A percentile compares a stretch with the other conserved stretches of the same genome.
phyloP scores from a whole-genome alignment of 2,888 invertebrate species.

The Archips xylosteana region DNA sequence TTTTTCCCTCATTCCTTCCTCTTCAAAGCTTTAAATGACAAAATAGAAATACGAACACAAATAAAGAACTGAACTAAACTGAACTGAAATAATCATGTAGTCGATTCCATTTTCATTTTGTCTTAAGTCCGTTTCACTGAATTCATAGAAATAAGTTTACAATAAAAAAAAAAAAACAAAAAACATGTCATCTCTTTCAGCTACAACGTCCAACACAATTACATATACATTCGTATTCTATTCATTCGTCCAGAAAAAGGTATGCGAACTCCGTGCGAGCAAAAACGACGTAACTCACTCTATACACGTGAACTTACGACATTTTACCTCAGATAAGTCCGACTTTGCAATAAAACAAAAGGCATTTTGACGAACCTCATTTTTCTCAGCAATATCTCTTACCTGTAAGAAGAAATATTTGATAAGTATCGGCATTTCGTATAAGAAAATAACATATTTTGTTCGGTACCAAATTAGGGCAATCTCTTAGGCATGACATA shows the following conservation, averaged over 20 bases:
- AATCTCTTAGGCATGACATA: slow-evolving; percentile 1
- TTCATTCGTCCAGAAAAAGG: slow-evolving; percentile 25
- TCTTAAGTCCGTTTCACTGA: too few species aligned
- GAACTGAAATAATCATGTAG: not conserved
- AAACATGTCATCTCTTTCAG: not conserved
- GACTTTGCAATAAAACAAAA: slow-evolving; percentile 29
- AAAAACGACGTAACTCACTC: not conserved
- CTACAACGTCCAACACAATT: slow-evolving; percentile 5
- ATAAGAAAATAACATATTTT: slow-evolving; percentile 20
- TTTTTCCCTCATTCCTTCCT: not conserved
- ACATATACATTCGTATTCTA: slow-evolving; percentile 14
- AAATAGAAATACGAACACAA: not conserved
- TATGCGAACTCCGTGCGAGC: not conserved
- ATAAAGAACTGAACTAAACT: too few species aligned
- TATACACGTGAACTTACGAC: not conserved
- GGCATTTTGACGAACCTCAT: slow-evolving; percentile 34
- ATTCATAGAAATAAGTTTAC: not conserved
- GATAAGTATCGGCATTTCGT: slow-evolving; percentile 26
- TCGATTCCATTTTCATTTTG: not conserved
- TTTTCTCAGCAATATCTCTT: slow-evolving; percentile 26
- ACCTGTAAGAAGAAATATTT: slow-evolving; percentile 38
- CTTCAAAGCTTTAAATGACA: not conserved
- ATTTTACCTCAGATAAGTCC: not conserved
- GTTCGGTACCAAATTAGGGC: slow-evolving; percentile 10
- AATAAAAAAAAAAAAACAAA: not conserved